Conservation (phyloP, 2,888 invertebrate genomes). For the Stenotaenia linearis region DNA sequence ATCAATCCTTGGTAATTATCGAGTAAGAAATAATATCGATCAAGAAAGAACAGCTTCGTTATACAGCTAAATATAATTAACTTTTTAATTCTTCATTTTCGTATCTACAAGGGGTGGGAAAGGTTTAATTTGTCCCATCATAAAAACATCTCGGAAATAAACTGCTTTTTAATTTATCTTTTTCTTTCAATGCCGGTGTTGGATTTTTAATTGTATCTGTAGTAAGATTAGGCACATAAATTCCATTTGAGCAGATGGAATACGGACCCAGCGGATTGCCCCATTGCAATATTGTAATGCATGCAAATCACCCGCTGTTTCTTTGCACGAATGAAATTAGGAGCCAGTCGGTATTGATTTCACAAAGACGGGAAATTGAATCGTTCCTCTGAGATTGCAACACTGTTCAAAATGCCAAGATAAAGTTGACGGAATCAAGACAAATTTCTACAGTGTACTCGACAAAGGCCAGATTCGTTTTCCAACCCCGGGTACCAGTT, state of each 20-base stretch:
- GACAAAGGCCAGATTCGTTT: conserved; percentile 4
- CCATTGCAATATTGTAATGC: conserved; percentile 9
- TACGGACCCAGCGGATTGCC: conserved; percentile 9
- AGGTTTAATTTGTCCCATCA: not conserved
- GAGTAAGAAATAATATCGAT: not conserved
- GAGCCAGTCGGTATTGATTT: conserved; percentile 9
- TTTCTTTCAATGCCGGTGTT: not conserved
- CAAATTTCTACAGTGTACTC: conserved; percentile 5
- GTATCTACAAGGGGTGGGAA: not conserved
- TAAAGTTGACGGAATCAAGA: conserved; percentile 9
- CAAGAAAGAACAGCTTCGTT: no score
- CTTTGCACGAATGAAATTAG: conserved; percentile 9
- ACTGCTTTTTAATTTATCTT: conserved; percentile 1
- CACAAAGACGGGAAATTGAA: conserved; percentile 9
- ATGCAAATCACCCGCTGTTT: conserved; percentile 9
- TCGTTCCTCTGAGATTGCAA: conserved; percentile 2
- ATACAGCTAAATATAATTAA: no score
- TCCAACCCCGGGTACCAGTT: not conserved
- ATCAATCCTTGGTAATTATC: not conserved
- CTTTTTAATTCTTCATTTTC: no score
- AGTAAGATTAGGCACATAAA: conserved; percentile 4
- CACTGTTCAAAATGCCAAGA: conserved; percentile 9
- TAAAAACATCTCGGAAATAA: not conserved
- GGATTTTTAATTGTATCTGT: conserved; percentile 1
- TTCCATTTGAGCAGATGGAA: conserved; percentile 9